Evolutionary conservation across 1,140 invertebrate genomes (phyloP).

Genomic region (Drosophila simulans): DNA sequence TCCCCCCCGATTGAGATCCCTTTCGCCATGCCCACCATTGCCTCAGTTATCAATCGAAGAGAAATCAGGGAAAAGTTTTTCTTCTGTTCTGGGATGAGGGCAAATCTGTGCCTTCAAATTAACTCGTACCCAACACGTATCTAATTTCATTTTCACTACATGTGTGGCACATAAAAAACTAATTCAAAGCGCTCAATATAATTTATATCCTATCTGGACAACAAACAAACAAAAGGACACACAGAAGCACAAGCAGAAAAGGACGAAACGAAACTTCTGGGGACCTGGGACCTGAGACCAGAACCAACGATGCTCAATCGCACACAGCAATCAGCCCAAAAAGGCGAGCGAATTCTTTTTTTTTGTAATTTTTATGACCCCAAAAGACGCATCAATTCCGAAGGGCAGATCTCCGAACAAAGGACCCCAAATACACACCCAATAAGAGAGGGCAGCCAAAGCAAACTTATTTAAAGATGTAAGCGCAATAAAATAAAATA

Average conservation of each 20-base stretch:
- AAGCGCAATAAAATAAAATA: conserved; percentile 82
- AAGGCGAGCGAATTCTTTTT: conserved; percentile 60
- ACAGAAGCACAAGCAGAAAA: conserved; percentile 8
- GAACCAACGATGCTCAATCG: conserved; percentile 48
- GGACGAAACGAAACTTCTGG: conserved; percentile 39
- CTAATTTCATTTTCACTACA: conserved; percentile 78
- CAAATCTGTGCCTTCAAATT: conserved; percentile 64
- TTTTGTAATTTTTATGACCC: conserved; percentile 82
- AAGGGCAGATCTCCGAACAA: conserved; percentile 53
- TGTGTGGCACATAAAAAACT: conserved; percentile 76
- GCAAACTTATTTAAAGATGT: conserved; percentile 81
- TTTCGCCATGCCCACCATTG: not conserved
- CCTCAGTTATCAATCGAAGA: conserved; percentile 43
- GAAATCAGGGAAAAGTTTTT: conserved; percentile 36
- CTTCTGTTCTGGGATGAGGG: not conserved
- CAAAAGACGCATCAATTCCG: conserved; percentile 81
- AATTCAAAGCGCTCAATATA: conserved; percentile 80
- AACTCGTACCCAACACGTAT: conserved; percentile 71
- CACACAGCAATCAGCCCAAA: conserved; percentile 72
- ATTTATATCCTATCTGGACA: conserved; percentile 77
- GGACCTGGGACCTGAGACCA: conserved; percentile 32
- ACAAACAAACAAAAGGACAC: conserved; percentile 40
- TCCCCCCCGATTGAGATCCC: conserved; percentile 9
- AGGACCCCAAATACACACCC: conserved; percentile 41
- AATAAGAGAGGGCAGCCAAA: conserved; percentile 32